Evolutionary conservation across 64 coral and sea anemone species (phyloP).

Genomic region (Astreopora myriophthalma): DNA sequence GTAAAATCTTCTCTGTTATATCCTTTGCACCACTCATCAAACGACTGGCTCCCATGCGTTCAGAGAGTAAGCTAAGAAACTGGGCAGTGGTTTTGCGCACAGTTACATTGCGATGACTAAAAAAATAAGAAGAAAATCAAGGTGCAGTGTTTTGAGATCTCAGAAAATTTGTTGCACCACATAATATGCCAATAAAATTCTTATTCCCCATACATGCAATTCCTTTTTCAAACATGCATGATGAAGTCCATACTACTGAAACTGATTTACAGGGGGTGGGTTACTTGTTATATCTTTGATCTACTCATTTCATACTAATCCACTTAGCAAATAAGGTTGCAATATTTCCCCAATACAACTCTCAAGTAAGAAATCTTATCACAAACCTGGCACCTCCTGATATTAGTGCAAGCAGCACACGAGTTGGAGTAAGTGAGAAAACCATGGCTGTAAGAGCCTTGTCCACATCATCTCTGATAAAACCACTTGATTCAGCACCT

Average conservation of each 20-base stretch:
- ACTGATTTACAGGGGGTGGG: no score
- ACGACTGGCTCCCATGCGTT: constrained; percentile 88
- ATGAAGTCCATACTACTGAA: no score
- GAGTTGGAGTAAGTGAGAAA: constrained; percentile 44
- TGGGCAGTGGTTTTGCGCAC: constrained; percentile 91
- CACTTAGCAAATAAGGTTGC: no score
- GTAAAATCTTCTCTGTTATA: constrained; percentile 89
- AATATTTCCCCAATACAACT: no score
- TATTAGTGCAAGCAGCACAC: constrained; percentile 73
- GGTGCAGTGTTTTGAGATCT: not conserved
- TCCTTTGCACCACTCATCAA: constrained; percentile 94
- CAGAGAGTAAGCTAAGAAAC: constrained; percentile 89
- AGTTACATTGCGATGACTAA: constrained; percentile 86
- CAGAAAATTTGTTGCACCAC: not conserved
- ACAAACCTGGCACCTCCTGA: constrained; percentile 80
- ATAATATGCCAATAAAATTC: not conserved
- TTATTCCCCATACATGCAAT: not conserved
- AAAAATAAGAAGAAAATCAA: not conserved
- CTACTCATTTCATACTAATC: no score
- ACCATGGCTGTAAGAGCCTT: constrained; percentile 82
- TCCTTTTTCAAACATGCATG: no score
- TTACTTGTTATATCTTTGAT: no score
- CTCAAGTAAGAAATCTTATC: no score
- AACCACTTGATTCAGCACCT: constrained; percentile 85
- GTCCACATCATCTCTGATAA: constrained; percentile 94